Base-by-base conservation (phyloP, 92 coral and sea anemone species). In the Parazoanthus swiftii region DNA sequence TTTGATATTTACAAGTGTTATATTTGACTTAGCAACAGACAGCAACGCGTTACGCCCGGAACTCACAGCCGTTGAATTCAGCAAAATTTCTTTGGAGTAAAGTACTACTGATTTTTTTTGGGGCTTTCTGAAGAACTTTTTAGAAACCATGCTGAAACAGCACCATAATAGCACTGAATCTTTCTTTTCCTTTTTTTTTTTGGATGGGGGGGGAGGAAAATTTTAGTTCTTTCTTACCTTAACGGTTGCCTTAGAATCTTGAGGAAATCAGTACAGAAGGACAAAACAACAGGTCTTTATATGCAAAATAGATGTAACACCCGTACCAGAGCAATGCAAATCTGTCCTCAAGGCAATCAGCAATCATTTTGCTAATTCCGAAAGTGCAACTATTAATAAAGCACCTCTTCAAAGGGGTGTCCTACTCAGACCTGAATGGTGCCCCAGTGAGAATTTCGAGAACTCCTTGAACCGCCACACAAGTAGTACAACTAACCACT, bases 261-360 rank as follows among this genome's bases (percentile, higher is more conserved):
- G 76, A 72, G 20, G 39, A 72, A 72, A 42, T 72, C 8, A 25
- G 76, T 8, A 8, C 2, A 38, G 5, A 6, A 72, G 76, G 39
- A 29, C 4, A 72, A 72, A 72, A 72, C 76, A 72, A 25, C 39
- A 72, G 38, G 76, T 18, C 42, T 26, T 72, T 72, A 29, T 72
- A 72, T 72, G 8, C 15, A 72, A 33, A n/a, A 72, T 14, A 11
- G 9, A 5, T 10, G 76, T 72, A 72, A 26, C 10, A 72, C 76
- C 76, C 37, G 76, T 29, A 72, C 76, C 15, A 68, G 74, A 68
- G 74, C 74, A 68, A 72, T 72, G 76, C 42, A 39, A 79, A 79
- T 48, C 66, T 42, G 56, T 48, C 82, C 82, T 79, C 82, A 8
- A 79, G 82, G 82, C 82, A 44, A 79, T 48, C 82, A 79, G 82